These are phyloP conservation scores for Rachycentron canadum DNA, from an alignment of 2,797 vertebrate genomes.

Conservation along the genomic window DNA sequence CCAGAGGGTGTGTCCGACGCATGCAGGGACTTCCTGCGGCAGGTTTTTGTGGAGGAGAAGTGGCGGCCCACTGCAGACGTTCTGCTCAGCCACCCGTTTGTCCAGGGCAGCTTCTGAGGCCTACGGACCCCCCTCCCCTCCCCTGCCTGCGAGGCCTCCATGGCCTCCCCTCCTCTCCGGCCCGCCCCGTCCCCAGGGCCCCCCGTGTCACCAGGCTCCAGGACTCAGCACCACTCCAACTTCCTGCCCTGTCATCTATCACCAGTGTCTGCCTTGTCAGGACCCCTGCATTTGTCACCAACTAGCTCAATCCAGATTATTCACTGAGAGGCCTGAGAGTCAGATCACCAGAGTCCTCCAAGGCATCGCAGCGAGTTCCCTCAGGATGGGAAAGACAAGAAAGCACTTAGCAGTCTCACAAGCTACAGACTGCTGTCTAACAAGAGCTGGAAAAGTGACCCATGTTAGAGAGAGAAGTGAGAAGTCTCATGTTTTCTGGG, in stretches of 20 bases:
- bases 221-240: slow-evolving; percentile 61
- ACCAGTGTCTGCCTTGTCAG: slow-evolving; percentile 81
- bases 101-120: slow-evolving; percentile 89
- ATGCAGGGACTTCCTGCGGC: slow-evolving; percentile 91
- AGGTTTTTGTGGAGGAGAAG: slow-evolving; percentile 95
- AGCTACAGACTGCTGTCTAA: slow-evolving; percentile 54
- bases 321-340: slow-evolving; percentile 57
- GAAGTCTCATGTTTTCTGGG: slow-evolving; percentile 49
- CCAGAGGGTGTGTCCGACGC: slow-evolving; percentile 88
- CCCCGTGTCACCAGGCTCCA: slow-evolving; percentile 46
- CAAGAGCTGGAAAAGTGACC: slow-evolving; percentile 56
- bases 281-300: slow-evolving; percentile 63
- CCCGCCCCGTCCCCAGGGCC: slow-evolving; percentile 61
- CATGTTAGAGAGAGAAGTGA: slow-evolving; percentile 33
- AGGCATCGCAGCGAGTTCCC: slow-evolving; percentile 37
- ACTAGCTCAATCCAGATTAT: slow-evolving; percentile 60
- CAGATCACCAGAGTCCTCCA: slow-evolving; percentile 58
- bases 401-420: slow-evolving; percentile 60
- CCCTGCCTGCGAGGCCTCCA: slow-evolving; percentile 48
- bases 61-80: slow-evolving; percentile 91
- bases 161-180: slow-evolving; percentile 61
- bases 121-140: slow-evolving; percentile 29
- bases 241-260: slow-evolving; percentile 70
- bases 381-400: slow-evolving; percentile 47
- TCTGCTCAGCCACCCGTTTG: slow-evolving; percentile 90